Evolutionary conservation across 2,113 vertebrate genomes (phyloP).

Genomic region (Delphinapterus leucas): DNA sequence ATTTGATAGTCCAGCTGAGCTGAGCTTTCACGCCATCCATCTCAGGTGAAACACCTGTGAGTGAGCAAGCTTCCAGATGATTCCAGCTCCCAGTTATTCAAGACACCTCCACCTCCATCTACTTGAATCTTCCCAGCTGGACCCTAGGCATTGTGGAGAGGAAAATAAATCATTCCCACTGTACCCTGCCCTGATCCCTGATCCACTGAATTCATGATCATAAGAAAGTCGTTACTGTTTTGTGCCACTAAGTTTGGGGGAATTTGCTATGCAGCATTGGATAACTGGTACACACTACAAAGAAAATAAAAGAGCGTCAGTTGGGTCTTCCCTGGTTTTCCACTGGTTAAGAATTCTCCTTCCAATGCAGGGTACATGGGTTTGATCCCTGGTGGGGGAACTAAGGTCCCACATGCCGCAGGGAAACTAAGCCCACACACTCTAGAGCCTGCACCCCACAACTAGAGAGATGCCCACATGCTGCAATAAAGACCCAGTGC

Average conservation of each 20-base stretch:
- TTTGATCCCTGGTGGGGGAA: no score
- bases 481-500: no score
- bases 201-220: neutral
- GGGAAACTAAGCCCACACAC: no score
- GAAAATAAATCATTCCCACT: neutral
- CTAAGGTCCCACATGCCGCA: no score
- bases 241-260: neutral
- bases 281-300: neutral
- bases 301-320: neutral
- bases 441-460: no score
- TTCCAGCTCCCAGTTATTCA: neutral
- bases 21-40: neutral
- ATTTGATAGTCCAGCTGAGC: neutral
- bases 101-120: neutral
- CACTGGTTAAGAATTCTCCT: no score
- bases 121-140: neutral
- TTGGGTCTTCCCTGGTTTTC: no score
- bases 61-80: neutral
- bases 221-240: neutral
- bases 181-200: neutral
- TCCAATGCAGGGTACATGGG: no score
- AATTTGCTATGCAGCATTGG: neutral
- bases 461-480: no score
- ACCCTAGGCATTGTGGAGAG: neutral
- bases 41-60: neutral